Base-by-base conservation (phyloP, 2,888 invertebrate genomes). In the Dichetophora obliterata region DNA sequence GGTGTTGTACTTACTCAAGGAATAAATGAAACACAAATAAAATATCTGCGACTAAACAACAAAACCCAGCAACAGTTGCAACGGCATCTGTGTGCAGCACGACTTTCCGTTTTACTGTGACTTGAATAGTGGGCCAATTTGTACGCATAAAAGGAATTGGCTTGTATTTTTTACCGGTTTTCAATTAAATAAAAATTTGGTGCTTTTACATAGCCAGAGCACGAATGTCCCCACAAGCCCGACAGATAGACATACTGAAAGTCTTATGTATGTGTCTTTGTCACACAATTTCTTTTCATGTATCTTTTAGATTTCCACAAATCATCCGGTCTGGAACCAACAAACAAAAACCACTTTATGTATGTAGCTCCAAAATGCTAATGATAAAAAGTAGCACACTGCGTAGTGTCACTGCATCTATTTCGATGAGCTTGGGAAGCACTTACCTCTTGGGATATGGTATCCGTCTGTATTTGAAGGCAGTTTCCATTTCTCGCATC, bases 391-490 rank as follows among this genome's bases (percentile, higher is more conserved):
- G 43, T 43, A 11, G 43, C 43, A 43, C 11, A 14, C 43, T 14
- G 14, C 3, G 43, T 14, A 2, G 11, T 6, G 6, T 2, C 14
- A 6, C 14, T 43, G 11, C 14, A 43, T 43, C 43, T 43, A 14
- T 43, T 43, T 11, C 5, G 37, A 31, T 66, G 19, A 27, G 66
- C 66, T 14, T 27, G 9, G 5, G 27, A 8, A 19, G 52, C 66
- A 85, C 89, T 88, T 82, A 89, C 89, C 89, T 86, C 82, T 89
- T 89, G 5, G 89, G 89, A 82, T 88, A 89, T 71, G 89, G 89
- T 86, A 89, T 87, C 79, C 89, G 86, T 78, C 89, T 84, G 74
- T 89, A 87, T 78, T 86, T 88, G 73, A 89, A 88, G 76, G 87
- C 87, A 77, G 87, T 87, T 81, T 89, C 89, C 78, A 89, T 83